A percentile compares a stretch with the other conserved stretches of the same genome.
Evolutionary conservation across 2,113 vertebrate genomes (phyloP).

Genomic region (Labeo rohita): DNA sequence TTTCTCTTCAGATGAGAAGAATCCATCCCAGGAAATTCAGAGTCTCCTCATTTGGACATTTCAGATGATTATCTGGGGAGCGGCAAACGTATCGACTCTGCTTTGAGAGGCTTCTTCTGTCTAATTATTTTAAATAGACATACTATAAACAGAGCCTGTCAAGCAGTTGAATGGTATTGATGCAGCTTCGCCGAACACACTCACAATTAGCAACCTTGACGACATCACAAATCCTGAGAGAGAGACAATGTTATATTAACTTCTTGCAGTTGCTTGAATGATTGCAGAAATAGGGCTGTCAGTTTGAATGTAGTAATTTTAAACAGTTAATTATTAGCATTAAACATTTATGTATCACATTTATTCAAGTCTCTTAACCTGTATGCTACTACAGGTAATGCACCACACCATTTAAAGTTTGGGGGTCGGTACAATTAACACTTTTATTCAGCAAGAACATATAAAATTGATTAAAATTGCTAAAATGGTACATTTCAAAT

Average conservation of each 20-base stretch:
- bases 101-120: conserved; percentile 51
- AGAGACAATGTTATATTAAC: not conserved
- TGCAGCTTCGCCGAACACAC: conserved; percentile 1
- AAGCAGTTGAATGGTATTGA: conserved; percentile 43
- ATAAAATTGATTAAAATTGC: not conserved
- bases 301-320: conserved; percentile 1
- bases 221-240: not conserved
- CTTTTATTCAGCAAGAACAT: not conserved
- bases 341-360: not conserved
- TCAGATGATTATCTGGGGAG: conserved; percentile 55
- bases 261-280: not conserved
- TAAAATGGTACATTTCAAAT: not conserved
- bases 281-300: not conserved
- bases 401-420: not conserved
- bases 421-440: not conserved
- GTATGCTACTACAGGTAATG: not conserved
- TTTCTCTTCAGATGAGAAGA: conserved; percentile 42
- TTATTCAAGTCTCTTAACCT: not conserved
- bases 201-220: conserved; percentile 12
- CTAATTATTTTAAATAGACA: conserved; percentile 48
- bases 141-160: conserved; percentile 46
- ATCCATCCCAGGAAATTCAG: conserved; percentile 49
- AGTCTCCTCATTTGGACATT: conserved; percentile 51
- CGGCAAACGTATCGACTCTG: conserved; percentile 54
- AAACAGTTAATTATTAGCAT: not conserved